These are phyloP conservation scores for Sebastes fasciatus DNA, from an alignment of 2,113 vertebrate species.

Conservation along the genomic window DNA sequence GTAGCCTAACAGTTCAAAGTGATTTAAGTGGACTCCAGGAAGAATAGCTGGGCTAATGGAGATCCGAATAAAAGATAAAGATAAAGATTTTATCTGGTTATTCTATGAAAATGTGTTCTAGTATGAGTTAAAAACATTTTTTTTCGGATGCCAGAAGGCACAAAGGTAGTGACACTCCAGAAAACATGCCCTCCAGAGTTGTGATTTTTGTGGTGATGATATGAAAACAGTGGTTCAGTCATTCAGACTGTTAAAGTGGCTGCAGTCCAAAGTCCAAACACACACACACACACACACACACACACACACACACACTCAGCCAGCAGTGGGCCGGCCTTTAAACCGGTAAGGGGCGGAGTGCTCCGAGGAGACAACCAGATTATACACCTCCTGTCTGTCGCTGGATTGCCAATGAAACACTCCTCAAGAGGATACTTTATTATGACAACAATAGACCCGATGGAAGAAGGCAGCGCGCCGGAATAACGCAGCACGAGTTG, in stretches of 20 bases:
- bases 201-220: slow-evolving; percentile 4
- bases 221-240: slow-evolving; percentile 14
- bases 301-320: not conserved
- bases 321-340: slow-evolving; percentile 62
- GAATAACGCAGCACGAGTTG: not conserved
- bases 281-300: not conserved
- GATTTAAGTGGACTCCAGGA: no score
- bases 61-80: no score
- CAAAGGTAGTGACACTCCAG: not conserved
- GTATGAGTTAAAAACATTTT: not conserved
- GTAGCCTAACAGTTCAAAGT: no score
- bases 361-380: slow-evolving; percentile 42
- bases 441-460: slow-evolving; percentile 40
- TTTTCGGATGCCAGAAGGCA: not conserved
- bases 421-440: slow-evolving; percentile 36
- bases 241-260: not conserved
- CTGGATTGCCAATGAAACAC: slow-evolving; percentile 55
- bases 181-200: not conserved
- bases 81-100: not conserved
- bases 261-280: slow-evolving; percentile 64
- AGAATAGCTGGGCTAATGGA: no score
- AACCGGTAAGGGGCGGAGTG: slow-evolving; percentile 70
- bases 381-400: slow-evolving; percentile 64
- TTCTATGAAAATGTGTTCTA: not conserved
- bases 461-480: not conserved